Conservation (phyloP, 2,113 vertebrate species). For the Nothocercus julius region DNA sequence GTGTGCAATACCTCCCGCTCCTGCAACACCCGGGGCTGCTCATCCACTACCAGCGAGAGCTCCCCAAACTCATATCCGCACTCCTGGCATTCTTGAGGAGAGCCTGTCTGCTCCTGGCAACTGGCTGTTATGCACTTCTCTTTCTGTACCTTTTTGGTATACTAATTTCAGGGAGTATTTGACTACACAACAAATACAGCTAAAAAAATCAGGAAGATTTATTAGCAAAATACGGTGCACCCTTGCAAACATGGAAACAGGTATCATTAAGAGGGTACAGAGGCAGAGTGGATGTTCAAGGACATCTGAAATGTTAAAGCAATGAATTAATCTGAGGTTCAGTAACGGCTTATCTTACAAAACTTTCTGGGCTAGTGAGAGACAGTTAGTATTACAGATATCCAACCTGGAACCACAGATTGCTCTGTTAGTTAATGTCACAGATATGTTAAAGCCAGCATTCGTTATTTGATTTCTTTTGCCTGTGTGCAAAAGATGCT, state of each 20-base stretch:
- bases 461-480: background rate
- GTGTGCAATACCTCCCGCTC: background rate
- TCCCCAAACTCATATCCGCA: too few relatives aligned
- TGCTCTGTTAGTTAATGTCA: background rate
- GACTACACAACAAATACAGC: background rate
- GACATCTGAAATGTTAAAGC: background rate
- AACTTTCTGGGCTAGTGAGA: background rate
- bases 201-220: background rate
- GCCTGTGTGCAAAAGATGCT: too few relatives aligned
- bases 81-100: background rate
- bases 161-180: background rate
- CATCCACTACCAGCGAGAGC: too few relatives aligned
- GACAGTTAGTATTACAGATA: background rate
- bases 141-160: background rate
- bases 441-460: fast-evolving
- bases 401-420: background rate
- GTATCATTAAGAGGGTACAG: background rate
- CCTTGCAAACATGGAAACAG: background rate
- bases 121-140: background rate
- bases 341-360: background rate
- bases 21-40: background rate
- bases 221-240: background rate
- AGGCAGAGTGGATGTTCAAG: background rate
- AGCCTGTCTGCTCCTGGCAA: background rate
- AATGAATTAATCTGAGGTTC: background rate